Evolutionary conservation across 2,888 invertebrate species (phyloP), one percentile per base, ranked within the genome.

Genomic region (Aphidoletes aphidimyza): DNA sequence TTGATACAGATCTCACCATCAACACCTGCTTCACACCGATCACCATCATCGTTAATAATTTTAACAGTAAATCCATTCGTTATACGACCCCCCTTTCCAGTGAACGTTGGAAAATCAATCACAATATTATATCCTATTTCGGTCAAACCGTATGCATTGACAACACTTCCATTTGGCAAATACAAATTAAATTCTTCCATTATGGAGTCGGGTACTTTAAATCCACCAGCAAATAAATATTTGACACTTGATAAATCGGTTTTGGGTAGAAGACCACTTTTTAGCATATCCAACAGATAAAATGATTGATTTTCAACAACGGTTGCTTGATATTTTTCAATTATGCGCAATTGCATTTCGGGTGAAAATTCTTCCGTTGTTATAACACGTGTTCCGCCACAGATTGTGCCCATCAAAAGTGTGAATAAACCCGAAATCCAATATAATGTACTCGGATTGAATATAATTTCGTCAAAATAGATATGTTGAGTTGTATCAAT

Each of bases 91-190:
- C 36, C 3, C 47, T 47, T 78, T 78, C 22, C 11, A 17, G 17
- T 54, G 5, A n/a, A n/a, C 17, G 5, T 34, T 17, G 34, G n/a
- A 17, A 17, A 78, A 37, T 85, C 84, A 2, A 84, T n/a, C 26
- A 86, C 34, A 84, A 85, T n/a, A n/a, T n/a, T n/a, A n/a, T n/a
- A 84, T n/a, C 86, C 85, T 26, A 81, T 45, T 36, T 78, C 78
- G 5, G 36, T 26, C 78, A 78, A 78, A 17, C 78, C 36, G 36
- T 78, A 78, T 22, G 5, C 34, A 36, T 36, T 9, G 1, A 36
- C n/a, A 36, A 26, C 78, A 5, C 1, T 6, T 17, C 78, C 78
- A 78, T 78, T 78, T 17, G 36, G 34, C n/a, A 81, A 37, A 37
- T 81, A 22, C 19, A 6, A 19, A 81, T n/a, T 37, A 37, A 81